Conservation (phyloP, 2,113 vertebrate species). For the Salvelinus alpinus region DNA sequence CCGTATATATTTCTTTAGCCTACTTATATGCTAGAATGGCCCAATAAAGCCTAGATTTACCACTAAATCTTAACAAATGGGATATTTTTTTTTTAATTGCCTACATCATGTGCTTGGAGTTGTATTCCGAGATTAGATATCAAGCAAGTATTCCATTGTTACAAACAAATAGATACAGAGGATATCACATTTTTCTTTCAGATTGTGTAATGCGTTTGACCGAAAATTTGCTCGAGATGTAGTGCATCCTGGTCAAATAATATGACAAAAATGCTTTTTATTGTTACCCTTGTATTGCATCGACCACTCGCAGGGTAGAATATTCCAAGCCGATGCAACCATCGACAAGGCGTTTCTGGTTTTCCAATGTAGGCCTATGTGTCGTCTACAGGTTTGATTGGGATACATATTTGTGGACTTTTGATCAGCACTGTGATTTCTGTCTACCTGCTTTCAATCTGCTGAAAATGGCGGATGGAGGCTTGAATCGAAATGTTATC, state of each 20-base stretch:
- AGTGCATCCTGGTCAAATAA: neutral
- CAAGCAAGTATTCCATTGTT: too few relatives aligned
- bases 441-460: constrained; percentile 68
- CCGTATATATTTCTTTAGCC: too few relatives aligned
- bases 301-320: constrained; percentile 29
- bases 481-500: constrained; percentile 52
- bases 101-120: too few relatives aligned
- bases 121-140: too few relatives aligned
- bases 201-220: neutral
- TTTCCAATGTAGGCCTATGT: constrained; percentile 16
- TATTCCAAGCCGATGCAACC: constrained; percentile 41
- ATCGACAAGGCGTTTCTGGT: constrained; percentile 36
- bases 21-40: too few relatives aligned
- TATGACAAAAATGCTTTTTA: constrained; percentile 44
- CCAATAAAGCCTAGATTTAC: too few relatives aligned
- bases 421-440: constrained; percentile 50
- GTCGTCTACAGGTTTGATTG: constrained; percentile 23
- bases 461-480: constrained; percentile 77
- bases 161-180: too few relatives aligned
- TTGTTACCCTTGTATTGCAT: constrained; percentile 50
- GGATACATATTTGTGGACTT: constrained; percentile 48
- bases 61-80: too few relatives aligned
- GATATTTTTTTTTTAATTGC: too few relatives aligned
- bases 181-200: too few relatives aligned
- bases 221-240: neutral